Evolutionary conservation across 1,140 invertebrate genomes (phyloP), one percentile per base, ranked within the genome.

Genomic region (Ceratoteleas bidentatus): DNA sequence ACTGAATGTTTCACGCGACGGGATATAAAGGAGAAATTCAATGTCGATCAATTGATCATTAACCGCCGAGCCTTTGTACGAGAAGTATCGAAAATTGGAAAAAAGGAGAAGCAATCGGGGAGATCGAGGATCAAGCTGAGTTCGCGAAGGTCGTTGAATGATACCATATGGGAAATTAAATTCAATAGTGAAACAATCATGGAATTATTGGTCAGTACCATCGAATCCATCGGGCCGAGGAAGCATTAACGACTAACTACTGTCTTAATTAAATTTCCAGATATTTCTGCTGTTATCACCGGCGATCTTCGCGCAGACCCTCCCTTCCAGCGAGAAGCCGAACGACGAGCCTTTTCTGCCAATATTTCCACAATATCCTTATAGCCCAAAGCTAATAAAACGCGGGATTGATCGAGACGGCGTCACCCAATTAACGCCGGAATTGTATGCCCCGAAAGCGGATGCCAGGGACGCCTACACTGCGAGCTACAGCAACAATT

Each of bases 1-100:
- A 74, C 75, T 76, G 68, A 61, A 90, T 90, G 89, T 90, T 91
- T 90, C 88, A 85, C 50, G 50, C 60, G 56, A 43, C 57, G 47
- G 57, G 86, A 85, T 91, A 92, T 92, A 92, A 92, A 91, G 87
- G 89, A 90, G 90, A 91, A 89, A 91, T 91, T 90, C 89, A 87
- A 87, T 90, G 85, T 89, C 85, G 75, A 58, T 58, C 69, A 87
- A 87, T 88, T 76, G 85, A 85, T 90, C 90, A 91, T 88, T 91
- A 86, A 60, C 80, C 47, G 58, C 84, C 60, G 75, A 73, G 87
- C 81, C 80, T 73, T 83, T 56, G 74, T 45, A 47, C 74, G 64
- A 85, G 24, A 77, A 78, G 81, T 79, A 84, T 87, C 75, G 52
- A 72, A 57, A 68, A 73, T 65, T 64, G 64, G 66, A 52, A 69